Evolutionary conservation across 2,888 invertebrate species (phyloP), one percentile per base, ranked within the genome.

Genomic region (Thyatira batis): DNA sequence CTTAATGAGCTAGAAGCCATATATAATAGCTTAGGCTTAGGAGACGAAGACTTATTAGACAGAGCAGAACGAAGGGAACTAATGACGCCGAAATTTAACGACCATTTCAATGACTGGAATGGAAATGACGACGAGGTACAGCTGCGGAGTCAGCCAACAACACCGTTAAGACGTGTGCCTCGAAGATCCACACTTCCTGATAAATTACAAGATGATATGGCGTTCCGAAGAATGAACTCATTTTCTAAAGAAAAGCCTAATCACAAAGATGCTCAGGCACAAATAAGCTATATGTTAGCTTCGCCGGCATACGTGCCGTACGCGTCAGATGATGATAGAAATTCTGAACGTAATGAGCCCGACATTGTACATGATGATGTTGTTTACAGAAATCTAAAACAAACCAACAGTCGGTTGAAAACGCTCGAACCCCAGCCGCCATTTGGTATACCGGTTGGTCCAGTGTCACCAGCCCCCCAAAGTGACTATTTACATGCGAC

Each of bases 1-100:
- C 93, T 98, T 21, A 95, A 95, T 71, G 98, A 98, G 84, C 84
- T 98, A 53, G 98, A 98, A 90, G 96, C 96, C n/a, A 97, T 98
- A 76, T 97, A 97, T 78, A 96, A 97, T 69, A 97, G 97, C 70
- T 92, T 98, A 54, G 95, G 95, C n/a, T 89, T 97, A 50, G 96
- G 95, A 0, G 97, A 97, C 75, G 96, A 96, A 80, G 96, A 96
- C 85, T 92, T 97, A 55, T 82, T 97, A 51, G 96, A 96, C 75
- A 93, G 96, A 73, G 96, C 96, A 10, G 96, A 96, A 82, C 93
- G 95, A 56, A 92, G 96, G 55, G 96, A 94, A 84, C 85, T 93
- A 71, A 94, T 92, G 88, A 94, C 92, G 49, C 90, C 92, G 43
- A 92, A 91, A 78, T 84, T 84, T 67, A 88, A 86, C 71, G 87